Evolutionary conservation across 2,888 invertebrate genomes (phyloP).

Genomic region (Eucriotettix oculatus): DNA sequence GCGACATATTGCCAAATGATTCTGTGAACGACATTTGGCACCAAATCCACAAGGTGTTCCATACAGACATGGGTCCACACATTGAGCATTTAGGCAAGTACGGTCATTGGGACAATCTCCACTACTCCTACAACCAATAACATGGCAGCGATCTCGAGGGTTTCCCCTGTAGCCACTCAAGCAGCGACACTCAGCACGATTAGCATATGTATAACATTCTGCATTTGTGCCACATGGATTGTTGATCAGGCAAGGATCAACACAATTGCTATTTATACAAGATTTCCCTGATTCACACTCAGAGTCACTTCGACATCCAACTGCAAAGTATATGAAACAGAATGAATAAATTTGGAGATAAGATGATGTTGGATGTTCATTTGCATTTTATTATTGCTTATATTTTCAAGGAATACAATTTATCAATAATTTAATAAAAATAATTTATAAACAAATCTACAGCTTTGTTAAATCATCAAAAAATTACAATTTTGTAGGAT

Average conservation of each 20-base stretch:
- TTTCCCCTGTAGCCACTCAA: conserved; percentile 65
- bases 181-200: conserved; percentile 63
- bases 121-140: conserved; percentile 71
- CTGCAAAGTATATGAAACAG: conserved; percentile 18
- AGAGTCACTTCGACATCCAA: conserved; percentile 67
- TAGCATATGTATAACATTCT: conserved; percentile 60
- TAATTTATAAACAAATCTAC: no score
- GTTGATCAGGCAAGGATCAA: conserved; percentile 68
- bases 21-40: conserved; percentile 64
- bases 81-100: conserved; percentile 71
- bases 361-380: no score
- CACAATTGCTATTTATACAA: conserved; percentile 70
- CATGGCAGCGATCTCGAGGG: conserved; percentile 52
- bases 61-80: conserved; percentile 66
- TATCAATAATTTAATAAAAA: no score
- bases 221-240: conserved; percentile 69
- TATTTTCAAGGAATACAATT: no score
- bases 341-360: no score
- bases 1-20: conserved; percentile 72
- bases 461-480: no score
- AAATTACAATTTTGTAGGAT: no score
- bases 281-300: conserved; percentile 72
- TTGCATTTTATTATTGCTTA: no score
- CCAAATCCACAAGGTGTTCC: conserved; percentile 59
- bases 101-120: conserved; percentile 75